These are phyloP conservation scores for Spheniscus humboldti DNA, from an alignment of 2,797 vertebrate genomes.

Conservation along the genomic window DNA sequence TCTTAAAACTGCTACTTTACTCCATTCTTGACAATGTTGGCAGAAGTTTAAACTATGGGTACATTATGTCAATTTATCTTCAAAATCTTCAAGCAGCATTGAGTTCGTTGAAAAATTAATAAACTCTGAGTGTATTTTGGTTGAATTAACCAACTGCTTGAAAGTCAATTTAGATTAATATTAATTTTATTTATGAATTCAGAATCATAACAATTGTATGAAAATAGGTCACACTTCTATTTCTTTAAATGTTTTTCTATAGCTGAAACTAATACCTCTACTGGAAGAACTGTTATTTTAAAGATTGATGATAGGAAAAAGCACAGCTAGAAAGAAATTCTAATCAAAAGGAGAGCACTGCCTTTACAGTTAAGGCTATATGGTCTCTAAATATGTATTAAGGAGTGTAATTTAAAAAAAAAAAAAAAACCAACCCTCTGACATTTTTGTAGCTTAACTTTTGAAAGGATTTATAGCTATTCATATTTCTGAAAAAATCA, in stretches of 20 bases:
- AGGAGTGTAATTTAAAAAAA: background rate
- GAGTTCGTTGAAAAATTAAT: constrained; percentile 44
- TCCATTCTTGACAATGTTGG: constrained; percentile 34
- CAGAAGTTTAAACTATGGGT: constrained; percentile 52
- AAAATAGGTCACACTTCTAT: background rate
- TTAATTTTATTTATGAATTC: constrained; percentile 37
- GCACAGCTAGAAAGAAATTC: background rate
- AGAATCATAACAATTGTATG: background rate
- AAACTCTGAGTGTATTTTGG: background rate
- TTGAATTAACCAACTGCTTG: constrained; percentile 33
- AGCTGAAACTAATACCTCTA: background rate
- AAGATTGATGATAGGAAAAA: background rate
- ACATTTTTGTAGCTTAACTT: background rate
- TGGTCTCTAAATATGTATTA: background rate
- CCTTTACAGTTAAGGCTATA: background rate
- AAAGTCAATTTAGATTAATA: constrained; percentile 45
- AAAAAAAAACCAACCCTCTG: background rate
- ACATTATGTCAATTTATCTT: constrained; percentile 43
- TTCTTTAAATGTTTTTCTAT: background rate
- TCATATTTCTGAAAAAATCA: background rate
- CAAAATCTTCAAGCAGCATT: background rate
- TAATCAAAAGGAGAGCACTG: background rate
- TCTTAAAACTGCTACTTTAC: constrained; percentile 52
- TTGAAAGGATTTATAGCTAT: background rate
- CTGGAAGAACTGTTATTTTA: background rate